Base-by-base conservation (phyloP, 2,113 vertebrate species). In the Sardina pilchardus region DNA sequence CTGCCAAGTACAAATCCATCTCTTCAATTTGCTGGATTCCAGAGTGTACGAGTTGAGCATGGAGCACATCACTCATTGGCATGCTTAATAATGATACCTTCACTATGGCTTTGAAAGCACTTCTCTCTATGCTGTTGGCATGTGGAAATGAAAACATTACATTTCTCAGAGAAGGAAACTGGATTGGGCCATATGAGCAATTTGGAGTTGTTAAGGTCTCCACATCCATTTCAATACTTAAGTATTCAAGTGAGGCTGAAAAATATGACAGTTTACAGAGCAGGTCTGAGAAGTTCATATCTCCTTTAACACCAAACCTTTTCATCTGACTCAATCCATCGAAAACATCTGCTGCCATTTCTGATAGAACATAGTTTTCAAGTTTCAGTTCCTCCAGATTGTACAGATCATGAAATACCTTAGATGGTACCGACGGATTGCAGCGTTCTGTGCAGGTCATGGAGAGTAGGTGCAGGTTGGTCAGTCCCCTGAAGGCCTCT, bases 341-440 rank as follows among this genome's bases (percentile, higher is more conserved):
- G 1, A 71, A 71, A 71, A 30, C n/a, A 30, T 26, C n/a, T 26
- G 16, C n/a, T 26, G 50, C 63, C 63, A 71, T 34, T 30, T 71
- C 9, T 10, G 63, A 34, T 34, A 71, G 26, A 30, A 8, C 26
- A 34, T 71, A 71, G 24, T 71, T 71, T 30, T 16, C 8, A 30
- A 71, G 63, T 71, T 71, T 71, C 63, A 71, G n/a, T 30, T 71
- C 24, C 63, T 71, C 63, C 63, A 71, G 10, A 71, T 10, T 71
- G 63, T 34, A 2, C 26, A 71, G 26, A 34, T 34, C 63, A 71
- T 30, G 9, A 71, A 71, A 71, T 8, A 63, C 21, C 59, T 63
- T 8, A 63, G 59, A n/a, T 63, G 59, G 59, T n/a, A 26, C 0
- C 7, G 26, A 71, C 16, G 59, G 1, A 67, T 67, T 67, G 26